A percentile compares a stretch with the other conserved stretches of the same genome.
phyloP scores from a whole-genome alignment of 2,888 invertebrate species.

The Agrochola lychnidis region DNA sequence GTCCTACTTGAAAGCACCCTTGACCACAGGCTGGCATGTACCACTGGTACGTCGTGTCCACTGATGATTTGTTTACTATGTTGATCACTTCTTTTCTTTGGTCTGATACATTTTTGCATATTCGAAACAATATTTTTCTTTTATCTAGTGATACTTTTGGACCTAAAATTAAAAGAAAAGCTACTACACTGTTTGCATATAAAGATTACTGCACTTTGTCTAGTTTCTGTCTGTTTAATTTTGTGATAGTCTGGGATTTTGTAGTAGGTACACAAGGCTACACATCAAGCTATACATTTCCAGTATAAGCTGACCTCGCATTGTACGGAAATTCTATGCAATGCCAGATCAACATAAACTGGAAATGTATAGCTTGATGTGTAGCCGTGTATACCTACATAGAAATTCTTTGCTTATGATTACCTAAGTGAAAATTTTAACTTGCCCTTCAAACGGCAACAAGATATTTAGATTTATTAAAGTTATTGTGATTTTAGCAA shows the following conservation, averaged over 20 bases:
- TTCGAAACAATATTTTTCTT: constrained; percentile 78
- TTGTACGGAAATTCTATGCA: too few species aligned
- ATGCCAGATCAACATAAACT: too few species aligned
- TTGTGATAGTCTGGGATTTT: not conserved
- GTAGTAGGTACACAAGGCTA: too few species aligned
- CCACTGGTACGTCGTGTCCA: constrained; percentile 88
- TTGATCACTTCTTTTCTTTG: constrained; percentile 78
- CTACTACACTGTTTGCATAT: not conserved
- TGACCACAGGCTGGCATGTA: constrained; percentile 81
- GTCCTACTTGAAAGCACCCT: constrained; percentile 84
- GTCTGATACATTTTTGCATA: constrained; percentile 81
- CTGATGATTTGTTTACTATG: constrained; percentile 81
- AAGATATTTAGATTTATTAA: not conserved
- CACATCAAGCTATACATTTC: too few species aligned
- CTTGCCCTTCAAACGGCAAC: not conserved
- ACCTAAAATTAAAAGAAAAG: constrained; percentile 70
- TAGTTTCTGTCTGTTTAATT: too few species aligned
- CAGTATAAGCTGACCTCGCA: too few species aligned
- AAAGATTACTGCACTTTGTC: not conserved
- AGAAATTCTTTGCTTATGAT: not conserved
- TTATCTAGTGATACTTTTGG: constrained; percentile 80
- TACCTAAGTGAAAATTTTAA: too few species aligned
- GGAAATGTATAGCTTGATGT: too few species aligned
- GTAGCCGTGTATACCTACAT: too few species aligned
- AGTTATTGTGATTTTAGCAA: not conserved